A percentile compares a stretch with the other conserved stretches of the same genome.
Conservation (phyloP, 2,113 vertebrate genomes). For the Sus scrofa region T2T-Sscrofa CM000813.6:125172001-125172500, state of each 20-base stretch:
- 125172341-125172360: constrained; percentile 31
- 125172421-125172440: background rate
- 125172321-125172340: constrained; percentile 68
- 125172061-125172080: background rate
- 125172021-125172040: background rate
- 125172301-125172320: constrained; percentile 78
- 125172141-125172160: background rate
- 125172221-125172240: constrained; percentile 77
- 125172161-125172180: constrained; percentile 64
- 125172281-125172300: constrained; percentile 78
- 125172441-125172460: constrained; percentile 22
- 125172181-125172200: constrained; percentile 43
- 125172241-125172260: constrained; percentile 81
- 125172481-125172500: constrained; percentile 10
- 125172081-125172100: background rate
- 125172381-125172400: background rate
- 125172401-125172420: background rate
- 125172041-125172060: background rate
- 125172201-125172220: constrained; percentile 78
- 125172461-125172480: background rate
- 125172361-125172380: constrained; percentile 33
- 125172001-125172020: background rate
- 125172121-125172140: background rate
- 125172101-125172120: background rate
- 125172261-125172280: constrained; percentile 75